Evolutionary conservation across 2,113 vertebrate genomes (phyloP).

Genomic region (Colaptes auratus): DNA sequence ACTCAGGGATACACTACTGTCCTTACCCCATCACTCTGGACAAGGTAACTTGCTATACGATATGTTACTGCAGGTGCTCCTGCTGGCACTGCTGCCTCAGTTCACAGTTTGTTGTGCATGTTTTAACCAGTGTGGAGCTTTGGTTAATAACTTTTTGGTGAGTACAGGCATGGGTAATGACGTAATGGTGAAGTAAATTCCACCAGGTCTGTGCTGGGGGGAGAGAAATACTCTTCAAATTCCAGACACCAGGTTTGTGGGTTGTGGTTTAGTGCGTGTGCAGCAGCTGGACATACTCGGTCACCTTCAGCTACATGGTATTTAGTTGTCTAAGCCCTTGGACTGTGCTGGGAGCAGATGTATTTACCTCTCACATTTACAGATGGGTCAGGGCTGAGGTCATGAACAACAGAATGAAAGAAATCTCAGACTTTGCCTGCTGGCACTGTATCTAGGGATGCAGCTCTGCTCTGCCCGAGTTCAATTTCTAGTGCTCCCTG

Average conservation of each 20-base stretch:
- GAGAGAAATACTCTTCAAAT: neutral
- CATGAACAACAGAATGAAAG: constrained; percentile 1
- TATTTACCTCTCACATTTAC: constrained; percentile 42
- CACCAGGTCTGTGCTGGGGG: neutral
- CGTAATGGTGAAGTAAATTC: neutral
- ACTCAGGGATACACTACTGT: neutral
- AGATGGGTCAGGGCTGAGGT: constrained; percentile 14
- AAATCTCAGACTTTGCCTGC: constrained; percentile 17
- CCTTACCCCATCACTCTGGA: neutral
- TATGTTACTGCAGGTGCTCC: neutral
- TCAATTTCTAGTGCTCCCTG: constrained; percentile 48
- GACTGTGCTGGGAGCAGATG: constrained; percentile 2
- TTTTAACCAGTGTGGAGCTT: neutral
- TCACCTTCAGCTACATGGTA: neutral
- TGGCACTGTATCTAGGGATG: neutral
- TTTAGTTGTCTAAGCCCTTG: constrained; percentile 5
- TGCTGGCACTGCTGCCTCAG: neutral
- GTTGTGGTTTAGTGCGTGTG: neutral
- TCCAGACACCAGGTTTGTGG: neutral
- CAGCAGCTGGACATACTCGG: neutral
- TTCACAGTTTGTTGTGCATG: neutral
- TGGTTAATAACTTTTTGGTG: neutral
- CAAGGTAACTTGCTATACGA: neutral
- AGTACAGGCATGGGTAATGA: neutral
- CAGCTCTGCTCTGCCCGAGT: neutral